phyloP scores from a whole-genome alignment of 2,113 vertebrate genomes.

The Oryzias curvinotus region DNA sequence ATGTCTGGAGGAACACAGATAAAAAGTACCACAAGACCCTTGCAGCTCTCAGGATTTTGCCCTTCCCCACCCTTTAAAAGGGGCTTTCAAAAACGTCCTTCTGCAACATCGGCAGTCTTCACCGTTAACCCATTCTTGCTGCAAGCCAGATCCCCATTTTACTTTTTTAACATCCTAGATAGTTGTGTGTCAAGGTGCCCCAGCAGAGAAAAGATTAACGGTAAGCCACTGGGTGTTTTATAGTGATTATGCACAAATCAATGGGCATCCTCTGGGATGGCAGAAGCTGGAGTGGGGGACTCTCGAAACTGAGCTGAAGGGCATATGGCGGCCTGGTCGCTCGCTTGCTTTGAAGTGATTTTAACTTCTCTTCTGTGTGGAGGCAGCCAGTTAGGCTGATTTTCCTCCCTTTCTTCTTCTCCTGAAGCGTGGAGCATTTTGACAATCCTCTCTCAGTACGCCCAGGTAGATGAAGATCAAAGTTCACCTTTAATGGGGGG shows the following conservation, averaged over 20 bases:
- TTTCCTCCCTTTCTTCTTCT: constrained; percentile 24
- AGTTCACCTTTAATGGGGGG: background rate
- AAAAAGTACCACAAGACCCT: background rate
- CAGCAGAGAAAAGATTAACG: constrained; percentile 52
- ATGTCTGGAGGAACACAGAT: constrained; percentile 3
- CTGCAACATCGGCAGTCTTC: constrained; percentile 12
- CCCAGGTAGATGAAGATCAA: background rate
- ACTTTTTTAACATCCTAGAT: constrained; percentile 34
- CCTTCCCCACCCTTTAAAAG: background rate
- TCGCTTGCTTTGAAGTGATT: constrained; percentile 49
- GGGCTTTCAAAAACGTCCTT: constrained; percentile 10
- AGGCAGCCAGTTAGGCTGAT: constrained; percentile 23
- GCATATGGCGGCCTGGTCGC: constrained; percentile 33
- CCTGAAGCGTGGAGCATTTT: constrained; percentile 37
- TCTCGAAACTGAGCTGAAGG: constrained; percentile 29
- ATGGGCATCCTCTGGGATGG: constrained; percentile 37
- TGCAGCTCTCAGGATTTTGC: constrained; percentile 6
- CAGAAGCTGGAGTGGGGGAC: constrained; percentile 13
- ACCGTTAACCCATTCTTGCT: constrained; percentile 1
- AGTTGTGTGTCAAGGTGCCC: constrained; percentile 47
- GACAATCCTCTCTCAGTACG: constrained; percentile 29
- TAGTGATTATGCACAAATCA: constrained; percentile 55
- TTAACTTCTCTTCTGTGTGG: constrained; percentile 25
- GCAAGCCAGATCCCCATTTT: constrained; percentile 19
- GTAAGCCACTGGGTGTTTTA: constrained; percentile 53